Evolutionary conservation across 2,113 vertebrate genomes (phyloP).

Genomic region (Cyanoliseus patagonus): DNA sequence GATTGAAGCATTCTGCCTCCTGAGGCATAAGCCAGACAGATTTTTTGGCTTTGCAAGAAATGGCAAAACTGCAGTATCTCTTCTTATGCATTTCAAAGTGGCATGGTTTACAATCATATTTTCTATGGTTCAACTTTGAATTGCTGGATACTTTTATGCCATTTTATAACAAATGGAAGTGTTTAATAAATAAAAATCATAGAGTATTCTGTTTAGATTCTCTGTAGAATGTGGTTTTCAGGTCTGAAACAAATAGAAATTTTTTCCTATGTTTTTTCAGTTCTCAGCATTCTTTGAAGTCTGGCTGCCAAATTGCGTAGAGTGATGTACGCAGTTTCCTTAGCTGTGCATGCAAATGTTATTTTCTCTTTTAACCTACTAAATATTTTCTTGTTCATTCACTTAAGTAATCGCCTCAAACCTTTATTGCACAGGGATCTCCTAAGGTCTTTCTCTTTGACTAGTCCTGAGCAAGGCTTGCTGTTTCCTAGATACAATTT

Average conservation of each 20-base stretch:
- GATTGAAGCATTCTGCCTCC: neutral
- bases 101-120: neutral
- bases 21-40: neutral
- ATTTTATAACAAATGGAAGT: neutral
- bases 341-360: neutral
- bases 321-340: neutral
- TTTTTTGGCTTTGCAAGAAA: neutral
- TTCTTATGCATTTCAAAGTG: neutral
- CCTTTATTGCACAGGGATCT: neutral
- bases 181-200: neutral
- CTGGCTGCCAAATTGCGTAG: neutral
- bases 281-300: neutral
- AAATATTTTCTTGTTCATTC: neutral
- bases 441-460: neutral
- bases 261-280: neutral
- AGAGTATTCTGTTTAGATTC: neutral
- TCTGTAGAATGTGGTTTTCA: neutral
- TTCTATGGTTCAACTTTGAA: neutral
- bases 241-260: neutral
- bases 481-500: neutral
- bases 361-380: neutral
- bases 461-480: neutral
- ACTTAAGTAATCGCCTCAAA: neutral
- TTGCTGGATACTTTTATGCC: neutral
- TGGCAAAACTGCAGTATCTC: neutral